Base-by-base conservation (phyloP, 2,113 vertebrate genomes). In the Collichthys lucidus region DNA sequence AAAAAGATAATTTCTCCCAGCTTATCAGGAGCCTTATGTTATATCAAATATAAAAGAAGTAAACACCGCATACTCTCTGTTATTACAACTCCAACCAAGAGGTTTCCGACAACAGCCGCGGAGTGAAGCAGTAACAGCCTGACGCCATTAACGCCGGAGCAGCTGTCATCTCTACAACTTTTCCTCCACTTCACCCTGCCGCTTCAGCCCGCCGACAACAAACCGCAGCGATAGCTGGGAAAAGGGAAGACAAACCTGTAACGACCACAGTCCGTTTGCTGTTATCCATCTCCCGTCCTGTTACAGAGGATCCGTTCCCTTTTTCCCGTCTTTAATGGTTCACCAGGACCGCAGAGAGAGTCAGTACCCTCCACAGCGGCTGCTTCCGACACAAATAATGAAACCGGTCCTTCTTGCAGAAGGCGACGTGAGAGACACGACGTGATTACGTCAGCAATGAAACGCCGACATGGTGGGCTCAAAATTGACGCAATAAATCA, bases 221-320 rank as follows among this genome's bases (percentile, higher is more conserved):
- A 26, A 62, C 64, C 3, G 77, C 44, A 65, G 64, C 31, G 74
- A 67, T 4, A 1, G 17, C 31, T 5, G 4, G 2, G 11, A 52
- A 42, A 65, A 15, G 3, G 35, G 35, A 19, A 14, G 4, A 80
- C 93, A 16, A 49, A 94, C 93, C 93, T 94, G 94, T 95, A 11
- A 95, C 94, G 49, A 95, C 88, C 86, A 95, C 94, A 15, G 88
- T 92, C 63, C 89, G 88, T 80, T 93, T 93, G 19, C 85, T 89
- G 85, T 94, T 93, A 24, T 94, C 92, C 94, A 94, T 95, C 56
- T 88, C 91, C 81, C 56, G 73, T 70, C 52, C 57, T 47, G 61
- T 56, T 42, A 14, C 46, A 26, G 70, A 59, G 5, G 42, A 42
- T 66, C 44, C 57, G 53, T 10, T 5, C 53, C 17, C 66, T 40